Percentiles rank a stretch among this genome's conserved stretches.
Conservation (phyloP, 2,797 vertebrate genomes). For the Catamblyrhynchus diadema region DNA sequence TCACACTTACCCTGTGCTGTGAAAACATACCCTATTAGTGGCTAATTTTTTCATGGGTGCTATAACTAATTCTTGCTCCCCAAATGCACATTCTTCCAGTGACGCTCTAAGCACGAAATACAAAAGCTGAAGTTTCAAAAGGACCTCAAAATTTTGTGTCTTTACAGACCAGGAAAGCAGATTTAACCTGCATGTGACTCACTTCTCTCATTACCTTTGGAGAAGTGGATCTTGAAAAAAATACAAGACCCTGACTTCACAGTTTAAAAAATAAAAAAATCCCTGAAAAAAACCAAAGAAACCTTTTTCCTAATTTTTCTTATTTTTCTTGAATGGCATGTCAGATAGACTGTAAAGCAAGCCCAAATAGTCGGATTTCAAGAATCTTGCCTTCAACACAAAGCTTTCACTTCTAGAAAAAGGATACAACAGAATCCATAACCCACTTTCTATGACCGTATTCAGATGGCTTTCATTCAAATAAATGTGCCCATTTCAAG, state of each 20-base stretch:
- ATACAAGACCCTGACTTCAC: neutral
- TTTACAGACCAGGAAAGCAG: neutral
- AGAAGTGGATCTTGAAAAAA: neutral
- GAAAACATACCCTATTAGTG: neutral
- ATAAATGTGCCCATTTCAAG: neutral
- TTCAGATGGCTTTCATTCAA: neutral
- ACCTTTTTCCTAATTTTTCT: neutral
- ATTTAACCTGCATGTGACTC: neutral
- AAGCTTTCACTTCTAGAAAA: neutral
- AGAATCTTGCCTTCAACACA: neutral
- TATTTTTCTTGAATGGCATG: neutral
- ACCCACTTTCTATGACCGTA: neutral
- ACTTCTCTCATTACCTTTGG: neutral
- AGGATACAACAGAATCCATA: neutral
- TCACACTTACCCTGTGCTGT: neutral
- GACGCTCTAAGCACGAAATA: neutral
- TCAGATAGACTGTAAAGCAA: neutral
- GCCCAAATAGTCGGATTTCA: neutral
- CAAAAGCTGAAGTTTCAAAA: neutral
- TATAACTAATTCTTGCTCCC: neutral
- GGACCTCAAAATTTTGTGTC: neutral
- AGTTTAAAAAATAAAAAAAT: neutral
- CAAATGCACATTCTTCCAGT: neutral
- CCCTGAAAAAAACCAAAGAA: rapidly evolving
- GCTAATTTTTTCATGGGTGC: neutral